Evolutionary conservation across 2,888 invertebrate genomes (phyloP), one percentile per base, ranked within the genome.

Genomic region (Morinoia aosen): DNA sequence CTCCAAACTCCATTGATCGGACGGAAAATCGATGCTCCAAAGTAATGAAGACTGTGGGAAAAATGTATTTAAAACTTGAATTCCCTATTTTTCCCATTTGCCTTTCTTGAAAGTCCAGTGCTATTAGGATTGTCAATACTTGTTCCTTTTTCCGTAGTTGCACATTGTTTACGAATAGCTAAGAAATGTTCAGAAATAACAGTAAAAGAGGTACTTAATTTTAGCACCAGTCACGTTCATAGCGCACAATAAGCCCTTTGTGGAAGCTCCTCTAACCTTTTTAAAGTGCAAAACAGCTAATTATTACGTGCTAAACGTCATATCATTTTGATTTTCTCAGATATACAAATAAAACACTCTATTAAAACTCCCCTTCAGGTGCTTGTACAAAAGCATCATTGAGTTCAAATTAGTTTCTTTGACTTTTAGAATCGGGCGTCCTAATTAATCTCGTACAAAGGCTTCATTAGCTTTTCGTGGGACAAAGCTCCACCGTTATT

Each of bases 371-470:
- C 33, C 25, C 25, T 76, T 90, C 40, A 40, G 40, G 40, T 39
- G 19, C 90, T 12, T 90, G 39, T 90, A 90, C 14, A 40, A 40
- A 33, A 76, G 40, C 90, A 16, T 40, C 14, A 90, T 40, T 40
- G 90, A 90, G 90, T 40, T 90, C 12, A 48, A 90, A 90, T 40
- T 39, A 40, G 40, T 39, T 40, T 0, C 40, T 90, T 90, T 90
- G 14, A 48, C 40, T 90, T 90, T 90, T 40, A 19, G 39, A 48
- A 57, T 25, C 56, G 58, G 48, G 58, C 93, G 40, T 93, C 93
- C 93, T 93, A 93, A 93, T 93, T 48, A 93, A 16, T 14, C 57
- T 57, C 11, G 3, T 57, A 93, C 93, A 93, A 57, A 93, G 93
- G 93, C 57, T 93, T 57, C 93, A 93, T 93, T 57, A 93, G 57